phyloP scores from a whole-genome alignment of 1,140 invertebrate genomes.

The Semibalanus balanoides region DNA sequence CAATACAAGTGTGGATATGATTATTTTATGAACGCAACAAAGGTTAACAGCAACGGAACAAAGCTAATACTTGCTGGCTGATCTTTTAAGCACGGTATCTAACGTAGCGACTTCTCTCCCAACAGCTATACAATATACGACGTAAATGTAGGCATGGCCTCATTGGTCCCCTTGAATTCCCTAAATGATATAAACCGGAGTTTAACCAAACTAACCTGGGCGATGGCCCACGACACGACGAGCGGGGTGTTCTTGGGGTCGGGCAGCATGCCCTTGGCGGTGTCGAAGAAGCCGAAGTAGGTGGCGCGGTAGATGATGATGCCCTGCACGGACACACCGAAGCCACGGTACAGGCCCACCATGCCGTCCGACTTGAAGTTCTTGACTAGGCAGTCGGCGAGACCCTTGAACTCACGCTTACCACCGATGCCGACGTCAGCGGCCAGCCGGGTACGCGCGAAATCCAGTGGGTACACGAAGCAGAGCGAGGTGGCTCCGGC shows the following conservation, averaged over 20 bases:
- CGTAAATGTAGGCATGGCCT: too few species aligned
- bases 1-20: too few species aligned
- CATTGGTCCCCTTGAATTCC: too few species aligned
- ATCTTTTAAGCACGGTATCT: too few species aligned
- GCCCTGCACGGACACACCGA: slow-evolving; percentile 80
- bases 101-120: too few species aligned
- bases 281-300: slow-evolving; percentile 94
- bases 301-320: slow-evolving; percentile 79
- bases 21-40: too few species aligned
- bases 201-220: slow-evolving; percentile 39
- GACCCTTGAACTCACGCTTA: slow-evolving; percentile 70
- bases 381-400: slow-evolving; percentile 71
- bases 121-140: too few species aligned
- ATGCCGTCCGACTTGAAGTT: slow-evolving; percentile 77
- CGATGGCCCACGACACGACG: slow-evolving; percentile 73
- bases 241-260: slow-evolving; percentile 71
- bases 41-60: too few species aligned
- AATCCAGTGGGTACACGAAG: slow-evolving; percentile 91
- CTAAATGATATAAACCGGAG: too few species aligned
- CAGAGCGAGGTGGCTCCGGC: slow-evolving; percentile 83
- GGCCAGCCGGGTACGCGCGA: slow-evolving; percentile 76
- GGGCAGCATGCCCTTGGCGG: slow-evolving; percentile 67
- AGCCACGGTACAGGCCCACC: slow-evolving; percentile 77
- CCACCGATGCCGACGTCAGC: slow-evolving; percentile 69
- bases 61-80: too few species aligned